phyloP scores from a whole-genome alignment of 2,888 invertebrate genomes.

The Calameuta filiformis region DNA sequence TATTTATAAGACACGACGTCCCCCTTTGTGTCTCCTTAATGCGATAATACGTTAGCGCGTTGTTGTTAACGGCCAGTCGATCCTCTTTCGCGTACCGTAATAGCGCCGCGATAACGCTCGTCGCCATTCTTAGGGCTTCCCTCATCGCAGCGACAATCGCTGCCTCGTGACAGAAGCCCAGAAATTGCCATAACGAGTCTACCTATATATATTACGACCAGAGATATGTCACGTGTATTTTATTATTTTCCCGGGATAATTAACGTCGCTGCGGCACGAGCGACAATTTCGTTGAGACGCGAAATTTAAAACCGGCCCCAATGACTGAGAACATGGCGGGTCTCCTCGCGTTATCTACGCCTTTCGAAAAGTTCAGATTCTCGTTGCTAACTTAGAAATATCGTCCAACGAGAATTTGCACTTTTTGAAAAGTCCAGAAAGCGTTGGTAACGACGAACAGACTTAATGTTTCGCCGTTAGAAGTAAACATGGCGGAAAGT shows the following conservation, averaged over 20 bases:
- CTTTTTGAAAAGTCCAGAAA: too few relatives aligned
- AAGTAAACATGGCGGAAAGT: neutral
- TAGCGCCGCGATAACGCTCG: neutral
- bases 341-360: too few relatives aligned
- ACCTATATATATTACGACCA: neutral
- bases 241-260: neutral
- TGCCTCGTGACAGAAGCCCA: neutral
- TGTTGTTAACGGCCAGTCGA: conserved; percentile 1
- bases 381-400: too few relatives aligned
- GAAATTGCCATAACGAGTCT: neutral
- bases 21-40: neutral
- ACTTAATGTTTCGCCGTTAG: neutral
- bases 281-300: neutral
- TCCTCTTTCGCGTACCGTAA: conserved; percentile 1
- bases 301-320: neutral
- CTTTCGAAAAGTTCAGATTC: too few relatives aligned
- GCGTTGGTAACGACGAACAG: too few relatives aligned
- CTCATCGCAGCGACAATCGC: neutral
- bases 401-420: too few relatives aligned
- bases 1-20: neutral
- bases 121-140: neutral
- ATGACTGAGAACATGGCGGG: neutral
- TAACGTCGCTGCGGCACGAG: neutral
- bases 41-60: conserved; percentile 1
- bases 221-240: neutral